Conservation (phyloP, 2,113 vertebrate genomes). For the Pteruthius melanotis region DNA sequence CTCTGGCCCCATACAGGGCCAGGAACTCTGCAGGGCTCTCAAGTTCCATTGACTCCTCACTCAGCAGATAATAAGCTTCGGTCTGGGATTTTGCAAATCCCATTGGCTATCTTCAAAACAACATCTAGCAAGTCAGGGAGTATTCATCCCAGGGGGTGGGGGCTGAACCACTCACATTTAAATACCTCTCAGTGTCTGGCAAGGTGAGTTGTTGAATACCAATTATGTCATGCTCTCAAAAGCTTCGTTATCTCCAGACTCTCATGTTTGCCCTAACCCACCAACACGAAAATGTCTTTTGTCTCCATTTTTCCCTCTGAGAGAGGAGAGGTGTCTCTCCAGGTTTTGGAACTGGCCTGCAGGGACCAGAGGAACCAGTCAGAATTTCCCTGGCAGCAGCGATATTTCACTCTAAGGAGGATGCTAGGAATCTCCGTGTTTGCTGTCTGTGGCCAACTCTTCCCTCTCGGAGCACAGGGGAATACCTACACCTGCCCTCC, state of each 20-base stretch:
- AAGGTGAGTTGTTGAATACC: not conserved
- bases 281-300: not conserved
- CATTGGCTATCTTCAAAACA: not conserved
- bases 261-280: not conserved
- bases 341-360: not conserved
- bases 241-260: not conserved
- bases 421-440: accelerated
- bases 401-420: not conserved
- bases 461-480: not conserved
- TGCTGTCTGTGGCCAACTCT: not conserved
- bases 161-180: not conserved
- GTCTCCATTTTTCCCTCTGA: not conserved
- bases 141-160: not conserved
- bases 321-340: not conserved
- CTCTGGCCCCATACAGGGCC: not conserved
- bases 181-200: not conserved
- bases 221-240: not conserved
- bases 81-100: not conserved
- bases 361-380: not conserved
- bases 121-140: not conserved
- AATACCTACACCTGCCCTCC: not conserved
- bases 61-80: not conserved
- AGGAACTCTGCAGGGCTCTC: not conserved
- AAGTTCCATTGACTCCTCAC: not conserved
- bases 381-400: not conserved